Base-by-base conservation (phyloP, 2,888 invertebrate species). In the Volucella inflata region DNA sequence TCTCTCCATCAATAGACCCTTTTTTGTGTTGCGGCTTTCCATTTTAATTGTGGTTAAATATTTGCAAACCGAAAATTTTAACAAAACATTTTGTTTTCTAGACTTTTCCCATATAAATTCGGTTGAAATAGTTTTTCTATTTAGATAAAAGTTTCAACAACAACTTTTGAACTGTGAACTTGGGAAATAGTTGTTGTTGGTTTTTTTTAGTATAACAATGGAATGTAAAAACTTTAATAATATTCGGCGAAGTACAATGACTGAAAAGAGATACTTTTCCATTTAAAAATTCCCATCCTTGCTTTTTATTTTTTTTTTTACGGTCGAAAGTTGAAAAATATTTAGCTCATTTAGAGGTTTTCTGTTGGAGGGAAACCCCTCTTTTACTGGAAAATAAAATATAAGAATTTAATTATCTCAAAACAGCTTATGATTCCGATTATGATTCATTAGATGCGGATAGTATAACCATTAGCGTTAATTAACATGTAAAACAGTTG, bases 11-110 rank as follows among this genome's bases (percentile, higher is more conserved):
- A 6, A 30, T 30, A 4, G 30, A 30, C 4, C 4, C 30, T 30
- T 30, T 30, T 30, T 30, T 6, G 30, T 30, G 30, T 30, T 30
- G 30, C 0, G 30, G 6, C 6, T 0, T 30, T 30, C 30, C 30
- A 16, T n/a, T 16, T 57, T 30, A 6, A 57, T 57, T 70, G 57
- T n/a, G 70, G 70, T 40, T 16, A 70, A 70, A 38, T 59, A 59
- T 59, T 48, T 48, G 48, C 57, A 70, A 59, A 46, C 4, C 30
- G 6, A 30, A 57, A 46, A 70, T 59, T 48, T 10, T 57, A 48
- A 48, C 10, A 8, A 38, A 0, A 14, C 17, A 57, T 38, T 38
- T 38, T 38, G 59, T 17, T 40, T 62, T 62, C 46, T n/a, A 16
- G 50, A 65, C 51, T 51, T 40, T 40, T 17, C 11, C 38, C 38